Evolutionary conservation across 2,888 invertebrate genomes (phyloP), one percentile per base, ranked within the genome.

Genomic region (Ochropleura leucogaster): DNA sequence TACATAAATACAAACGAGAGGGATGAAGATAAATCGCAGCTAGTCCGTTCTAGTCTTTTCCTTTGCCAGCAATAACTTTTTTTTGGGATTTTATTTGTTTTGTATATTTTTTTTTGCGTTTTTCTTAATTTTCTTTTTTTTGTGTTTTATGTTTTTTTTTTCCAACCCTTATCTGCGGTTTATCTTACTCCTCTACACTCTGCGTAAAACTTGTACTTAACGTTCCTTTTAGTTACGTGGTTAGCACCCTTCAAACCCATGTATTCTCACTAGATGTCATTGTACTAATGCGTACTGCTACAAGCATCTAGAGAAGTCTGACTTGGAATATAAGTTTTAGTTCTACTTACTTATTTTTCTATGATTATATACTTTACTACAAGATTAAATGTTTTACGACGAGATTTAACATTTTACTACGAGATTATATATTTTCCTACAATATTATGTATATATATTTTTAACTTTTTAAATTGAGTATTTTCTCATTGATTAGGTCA

Each of bases 221-320:
- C 44, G 47, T 30, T 64, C n/a, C 57, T 0, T 60, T 53, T 20
- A 68, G 7, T 8, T 16, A 47, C 47, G 20, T 8, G 10, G 14
- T 55, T 30, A 74, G 67, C 75, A 80, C 67, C 74, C 49, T 4
- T 57, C 57, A 64, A 81, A 47, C 4, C 18, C 63, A 68, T 78
- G 78, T 81, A 81, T 75, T 81, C 12, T 75, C 30, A 81, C 67
- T 68, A 47, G 5, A 72, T 18, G 6, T 44, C 30, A 3, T 12
- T 16, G 57, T 30, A 57, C 30, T 53, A 46, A 0, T 40, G 12
- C 2, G 7, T 67, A 68, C 14, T 20, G 0, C 59, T 51, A 77
- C 6, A 18, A 8, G 20, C 16, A 9, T 16, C 16, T 30, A 1
- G 12, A 40, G 14, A 68, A 18, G 30, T 46, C 47, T 59, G 0